phyloP scores from a whole-genome alignment of 2,113 vertebrate genomes.

The Stomatorhinus ivindoensis region DNA sequence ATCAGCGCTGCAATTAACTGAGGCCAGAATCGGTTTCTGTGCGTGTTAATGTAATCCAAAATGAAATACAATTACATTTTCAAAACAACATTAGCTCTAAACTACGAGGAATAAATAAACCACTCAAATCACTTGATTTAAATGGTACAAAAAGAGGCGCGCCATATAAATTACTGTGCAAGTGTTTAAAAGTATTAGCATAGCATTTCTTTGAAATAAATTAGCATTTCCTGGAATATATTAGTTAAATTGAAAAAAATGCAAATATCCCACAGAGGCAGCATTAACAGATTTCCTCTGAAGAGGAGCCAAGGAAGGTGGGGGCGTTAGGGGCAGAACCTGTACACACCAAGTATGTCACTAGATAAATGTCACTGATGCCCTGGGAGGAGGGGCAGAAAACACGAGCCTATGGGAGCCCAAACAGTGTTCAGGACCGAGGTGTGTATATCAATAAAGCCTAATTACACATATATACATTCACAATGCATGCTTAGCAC shows the following conservation, averaged over 20 bases:
- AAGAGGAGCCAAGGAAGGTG: not conserved
- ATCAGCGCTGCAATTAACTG: not conserved
- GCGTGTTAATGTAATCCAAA: slow-evolving; percentile 6
- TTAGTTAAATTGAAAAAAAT: not conserved
- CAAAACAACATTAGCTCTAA: slow-evolving; percentile 25
- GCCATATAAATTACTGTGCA: slow-evolving; percentile 9
- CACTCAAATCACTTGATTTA: slow-evolving; percentile 27
- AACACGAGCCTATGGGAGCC: not conserved
- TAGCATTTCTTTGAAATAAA: not conserved
- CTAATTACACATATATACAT: slow-evolving; percentile 21
- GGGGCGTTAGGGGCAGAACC: not conserved
- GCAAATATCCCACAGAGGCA: not conserved
- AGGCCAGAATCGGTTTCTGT: not conserved
- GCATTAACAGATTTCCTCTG: not conserved
- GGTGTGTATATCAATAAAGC: slow-evolving; percentile 15
- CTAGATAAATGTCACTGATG: not conserved
- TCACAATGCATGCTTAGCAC: slow-evolving; percentile 11
- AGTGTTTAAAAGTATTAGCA: not conserved
- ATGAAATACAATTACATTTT: slow-evolving; percentile 21
- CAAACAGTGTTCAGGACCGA: slow-evolving; percentile 19
- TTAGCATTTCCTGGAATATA: not conserved
- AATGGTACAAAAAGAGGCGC: slow-evolving; percentile 27
- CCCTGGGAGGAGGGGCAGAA: not conserved
- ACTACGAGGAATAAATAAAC: slow-evolving; percentile 5
- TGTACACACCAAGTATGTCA: not conserved